Conservation (phyloP, 2,113 vertebrate genomes). For the Apteryx owenii region DNA sequence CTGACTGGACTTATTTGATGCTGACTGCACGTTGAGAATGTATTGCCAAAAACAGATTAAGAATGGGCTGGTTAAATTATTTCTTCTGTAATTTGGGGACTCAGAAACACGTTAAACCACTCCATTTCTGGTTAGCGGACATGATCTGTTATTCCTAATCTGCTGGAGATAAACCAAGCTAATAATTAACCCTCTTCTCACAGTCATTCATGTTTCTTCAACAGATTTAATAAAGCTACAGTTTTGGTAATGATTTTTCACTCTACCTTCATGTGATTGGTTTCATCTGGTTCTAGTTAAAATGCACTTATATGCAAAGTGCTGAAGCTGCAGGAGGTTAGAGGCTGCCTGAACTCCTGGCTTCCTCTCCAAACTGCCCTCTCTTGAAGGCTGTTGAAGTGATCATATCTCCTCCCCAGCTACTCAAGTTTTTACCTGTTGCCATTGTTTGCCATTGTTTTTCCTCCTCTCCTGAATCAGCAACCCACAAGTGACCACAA, state of each 20-base stretch:
- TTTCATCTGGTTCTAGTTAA: conserved; percentile 12
- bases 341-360: background rate
- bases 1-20: background rate
- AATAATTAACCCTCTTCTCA: conserved; percentile 58
- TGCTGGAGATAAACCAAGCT: conserved; percentile 61
- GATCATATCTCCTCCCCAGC: accelerated
- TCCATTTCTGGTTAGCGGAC: conserved; percentile 41
- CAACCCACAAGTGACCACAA: background rate
- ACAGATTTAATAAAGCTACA: background rate
- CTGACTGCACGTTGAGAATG: background rate
- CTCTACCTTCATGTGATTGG: background rate
- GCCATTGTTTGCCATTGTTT: background rate
- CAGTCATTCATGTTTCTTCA: conserved; percentile 27
- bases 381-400: background rate
- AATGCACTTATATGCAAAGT: background rate
- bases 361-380: background rate
- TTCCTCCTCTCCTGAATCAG: background rate
- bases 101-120: background rate
- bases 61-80: background rate
- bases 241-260: conserved; percentile 29
- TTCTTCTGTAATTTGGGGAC: background rate
- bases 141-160: conserved; percentile 46
- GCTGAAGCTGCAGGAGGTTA: background rate
- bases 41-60: background rate
- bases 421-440: conserved; percentile 5